Conservation (phyloP, 2,888 invertebrate species). For the Argyresthia goedartella region DNA sequence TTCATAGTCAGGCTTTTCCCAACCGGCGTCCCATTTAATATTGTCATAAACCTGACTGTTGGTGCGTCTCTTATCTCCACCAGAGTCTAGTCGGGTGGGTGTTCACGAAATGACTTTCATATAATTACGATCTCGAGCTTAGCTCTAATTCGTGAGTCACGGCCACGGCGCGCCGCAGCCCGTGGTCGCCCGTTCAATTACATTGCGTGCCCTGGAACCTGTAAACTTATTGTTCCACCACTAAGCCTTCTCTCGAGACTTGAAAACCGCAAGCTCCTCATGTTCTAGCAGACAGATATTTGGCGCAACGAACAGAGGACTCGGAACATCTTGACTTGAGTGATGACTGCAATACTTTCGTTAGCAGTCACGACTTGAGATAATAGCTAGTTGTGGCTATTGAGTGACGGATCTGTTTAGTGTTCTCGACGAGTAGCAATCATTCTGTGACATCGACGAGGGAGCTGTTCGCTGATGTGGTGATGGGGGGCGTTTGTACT, state of each 20-base stretch:
- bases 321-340: slow-evolving; percentile 8
- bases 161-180: slow-evolving; percentile 54
- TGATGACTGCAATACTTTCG: slow-evolving; percentile 23
- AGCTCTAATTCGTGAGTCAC: slow-evolving; percentile 70
- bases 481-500: no score
- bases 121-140: slow-evolving; percentile 57
- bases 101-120: slow-evolving; percentile 54
- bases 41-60: not conserved
- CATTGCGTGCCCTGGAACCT: slow-evolving; percentile 49
- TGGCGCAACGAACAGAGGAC: slow-evolving; percentile 9
- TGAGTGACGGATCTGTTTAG: slow-evolving; percentile 33
- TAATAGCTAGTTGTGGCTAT: slow-evolving; percentile 19
- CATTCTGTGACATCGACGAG: not conserved
- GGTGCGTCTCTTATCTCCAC: not conserved
- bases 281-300: not conserved
- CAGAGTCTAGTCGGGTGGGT: slow-evolving; percentile 23
- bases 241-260: not conserved
- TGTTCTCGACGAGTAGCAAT: slow-evolving; percentile 31
- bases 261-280: slow-evolving; percentile 19
- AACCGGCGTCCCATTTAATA: no score
- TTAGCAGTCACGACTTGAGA: slow-evolving; percentile 24
- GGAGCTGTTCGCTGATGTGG: not conserved
- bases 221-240: slow-evolving; percentile 30
- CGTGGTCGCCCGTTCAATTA: slow-evolving; percentile 52
- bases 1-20: no score